Conservation (phyloP, 64 coral and sea anemone species). For the Anthopleura sola region DNA sequence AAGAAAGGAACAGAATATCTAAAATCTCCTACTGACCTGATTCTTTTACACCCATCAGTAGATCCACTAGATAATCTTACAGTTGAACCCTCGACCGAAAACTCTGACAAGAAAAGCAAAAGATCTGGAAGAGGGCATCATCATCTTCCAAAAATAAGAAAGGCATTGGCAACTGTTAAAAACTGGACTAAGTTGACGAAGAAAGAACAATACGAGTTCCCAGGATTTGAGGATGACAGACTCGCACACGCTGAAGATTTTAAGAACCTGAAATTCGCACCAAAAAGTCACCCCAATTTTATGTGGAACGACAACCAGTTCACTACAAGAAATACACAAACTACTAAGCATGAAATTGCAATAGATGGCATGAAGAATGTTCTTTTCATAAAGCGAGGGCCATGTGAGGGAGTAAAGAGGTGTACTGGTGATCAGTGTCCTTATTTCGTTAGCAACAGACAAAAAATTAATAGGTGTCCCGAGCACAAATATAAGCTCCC, state of each 20-base stretch:
- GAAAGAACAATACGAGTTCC: not conserved
- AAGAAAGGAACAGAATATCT: not conserved
- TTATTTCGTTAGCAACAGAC: conserved; percentile 31
- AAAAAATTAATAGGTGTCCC: conserved; percentile 34
- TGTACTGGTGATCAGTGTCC: not conserved
- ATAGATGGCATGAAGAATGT: conserved; percentile 8
- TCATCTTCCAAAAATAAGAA: not conserved
- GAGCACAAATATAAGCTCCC: not conserved
- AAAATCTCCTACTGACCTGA: not conserved
- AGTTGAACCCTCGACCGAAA: not conserved
- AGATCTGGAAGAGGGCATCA: not conserved
- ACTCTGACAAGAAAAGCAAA: not conserved
- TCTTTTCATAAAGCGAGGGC: not conserved
- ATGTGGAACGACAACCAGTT: conserved; percentile 52
- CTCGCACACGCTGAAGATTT: not conserved
- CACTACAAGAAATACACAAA: conserved; percentile 16
- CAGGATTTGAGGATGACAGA: not conserved
- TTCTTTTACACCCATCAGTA: not conserved
- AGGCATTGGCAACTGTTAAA: not conserved
- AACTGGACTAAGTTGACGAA: not conserved
- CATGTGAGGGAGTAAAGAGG: conserved; percentile 14
- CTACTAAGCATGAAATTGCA: not conserved
- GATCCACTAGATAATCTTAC: conserved; percentile 12
- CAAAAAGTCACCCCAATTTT: not conserved
- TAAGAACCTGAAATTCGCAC: not conserved